Base-by-base conservation (phyloP, 2,888 invertebrate genomes). In the Zaprionus obscuricornis region DNA sequence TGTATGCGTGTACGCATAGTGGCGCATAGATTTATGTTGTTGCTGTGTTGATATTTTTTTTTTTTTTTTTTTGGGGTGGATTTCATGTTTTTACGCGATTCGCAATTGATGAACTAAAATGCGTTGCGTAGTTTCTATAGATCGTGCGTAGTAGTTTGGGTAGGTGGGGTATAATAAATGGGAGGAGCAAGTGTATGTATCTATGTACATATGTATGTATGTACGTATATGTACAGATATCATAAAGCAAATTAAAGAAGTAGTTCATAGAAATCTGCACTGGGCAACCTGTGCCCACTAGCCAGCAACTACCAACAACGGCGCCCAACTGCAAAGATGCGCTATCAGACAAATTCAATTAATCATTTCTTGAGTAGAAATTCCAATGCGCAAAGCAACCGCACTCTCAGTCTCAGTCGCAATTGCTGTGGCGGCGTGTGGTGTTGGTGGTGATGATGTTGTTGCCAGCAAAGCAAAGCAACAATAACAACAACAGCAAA, bases 11-110 rank as follows among this genome's bases (percentile, higher is more conserved):
- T 34, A 40, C 39, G 45, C 51, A 63, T 11, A 46, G n/a, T n/a
- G 59, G 33, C 40, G 45, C 65, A 71, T 66, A 74, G 63, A 66
- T 66, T 82, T 65, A 43, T 60, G 66, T 31, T 70, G 60, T 62
- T 56, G 66, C 33, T 56, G 34, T 29, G 40, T 47, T 58, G 31
- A 34, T 56, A 34, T 47, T 68, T n/a, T n/a, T n/a, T n/a, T n/a
- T n/a, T n/a, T n/a, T n/a, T n/a, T n/a, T n/a, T n/a, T n/a, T n/a
- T 74, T 65, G 55, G 78, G 79, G 85, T 78, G 70, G 82, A 78
- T 78, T 73, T 59, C 47, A 49, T 27, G 52, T 45, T 59, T 66
- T 37, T 11, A 71, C 74, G 74, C 64, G 54, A 79, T 76, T 75
- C 66, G 49, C 47, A 37, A 55, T 56, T 27, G 55, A 57, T 16